A percentile compares a stretch with the other conserved stretches of the same genome.
These are phyloP conservation scores for Podiceps cristatus DNA, from an alignment of 2,113 vertebrate species.

Conservation along the genomic window DNA sequence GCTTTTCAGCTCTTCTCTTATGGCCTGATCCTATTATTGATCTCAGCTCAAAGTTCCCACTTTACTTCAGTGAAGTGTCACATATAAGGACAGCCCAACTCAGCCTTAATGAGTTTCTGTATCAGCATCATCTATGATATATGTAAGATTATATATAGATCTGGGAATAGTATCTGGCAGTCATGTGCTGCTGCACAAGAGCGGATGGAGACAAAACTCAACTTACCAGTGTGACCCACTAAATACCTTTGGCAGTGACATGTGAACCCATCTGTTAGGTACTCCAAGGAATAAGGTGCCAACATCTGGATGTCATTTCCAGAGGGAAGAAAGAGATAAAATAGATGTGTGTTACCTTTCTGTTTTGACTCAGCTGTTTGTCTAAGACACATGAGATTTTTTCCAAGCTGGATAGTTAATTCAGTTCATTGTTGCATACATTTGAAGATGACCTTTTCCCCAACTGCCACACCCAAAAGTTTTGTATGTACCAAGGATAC, in stretches of 20 bases:
- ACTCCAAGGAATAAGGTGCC: background rate
- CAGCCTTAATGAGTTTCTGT: background rate
- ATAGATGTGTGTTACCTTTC: background rate
- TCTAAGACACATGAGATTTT: background rate
- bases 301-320: background rate
- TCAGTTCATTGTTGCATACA: background rate
- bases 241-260: background rate
- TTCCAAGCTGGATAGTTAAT: background rate
- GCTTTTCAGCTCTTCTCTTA: background rate
- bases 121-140: background rate
- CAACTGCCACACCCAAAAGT: background rate
- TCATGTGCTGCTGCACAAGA: background rate
- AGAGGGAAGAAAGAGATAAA: background rate
- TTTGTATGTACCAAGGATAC: background rate
- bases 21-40: constrained; percentile 18
- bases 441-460: background rate
- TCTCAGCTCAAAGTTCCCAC: background rate
- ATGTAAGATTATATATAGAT: background rate
- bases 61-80: background rate
- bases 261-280: background rate
- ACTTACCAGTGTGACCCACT: background rate
- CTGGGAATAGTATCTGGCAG: background rate
- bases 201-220: background rate
- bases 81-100: background rate
- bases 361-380: background rate